Percentiles rank a stretch among this genome's conserved stretches.
Conservation (phyloP, 30 jellyfish, hydroid and myxozoan species). For the Turritopsis dohrnii region DNA sequence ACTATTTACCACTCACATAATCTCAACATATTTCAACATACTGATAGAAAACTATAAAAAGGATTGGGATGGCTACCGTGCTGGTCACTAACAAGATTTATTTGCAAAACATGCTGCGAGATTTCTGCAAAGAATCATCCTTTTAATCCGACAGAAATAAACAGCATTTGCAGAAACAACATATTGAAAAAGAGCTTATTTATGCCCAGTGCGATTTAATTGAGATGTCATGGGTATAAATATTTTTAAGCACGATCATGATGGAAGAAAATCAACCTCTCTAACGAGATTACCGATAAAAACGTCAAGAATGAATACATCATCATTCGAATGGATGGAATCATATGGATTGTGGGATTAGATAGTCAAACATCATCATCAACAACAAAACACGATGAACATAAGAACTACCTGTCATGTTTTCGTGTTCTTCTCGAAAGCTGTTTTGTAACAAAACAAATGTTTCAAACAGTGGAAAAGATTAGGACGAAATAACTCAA, state of each 20-base stretch:
- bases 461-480: background rate
- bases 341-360: background rate
- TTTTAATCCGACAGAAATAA: background rate
- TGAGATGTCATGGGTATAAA: background rate
- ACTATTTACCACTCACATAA: too few relatives aligned
- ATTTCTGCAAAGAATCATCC: background rate
- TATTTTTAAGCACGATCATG: background rate
- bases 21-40: too few relatives aligned
- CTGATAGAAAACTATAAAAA: too few relatives aligned
- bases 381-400: background rate
- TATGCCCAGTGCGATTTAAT: background rate
- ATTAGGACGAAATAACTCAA: background rate
- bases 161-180: background rate
- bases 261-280: background rate
- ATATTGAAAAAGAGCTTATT: background rate
- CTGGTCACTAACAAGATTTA: background rate
- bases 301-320: background rate
- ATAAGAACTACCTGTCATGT: background rate
- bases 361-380: background rate
- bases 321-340: background rate
- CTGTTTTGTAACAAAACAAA: background rate
- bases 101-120: slow-evolving; percentile 12
- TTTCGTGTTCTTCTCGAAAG: background rate
- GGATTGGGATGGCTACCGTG: background rate
- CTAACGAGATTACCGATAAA: background rate